A percentile compares a stretch with the other conserved stretches of the same genome.
Evolutionary conservation across 2,113 vertebrate species (phyloP).

Genomic region (Atherinomorus stipes): DNA sequence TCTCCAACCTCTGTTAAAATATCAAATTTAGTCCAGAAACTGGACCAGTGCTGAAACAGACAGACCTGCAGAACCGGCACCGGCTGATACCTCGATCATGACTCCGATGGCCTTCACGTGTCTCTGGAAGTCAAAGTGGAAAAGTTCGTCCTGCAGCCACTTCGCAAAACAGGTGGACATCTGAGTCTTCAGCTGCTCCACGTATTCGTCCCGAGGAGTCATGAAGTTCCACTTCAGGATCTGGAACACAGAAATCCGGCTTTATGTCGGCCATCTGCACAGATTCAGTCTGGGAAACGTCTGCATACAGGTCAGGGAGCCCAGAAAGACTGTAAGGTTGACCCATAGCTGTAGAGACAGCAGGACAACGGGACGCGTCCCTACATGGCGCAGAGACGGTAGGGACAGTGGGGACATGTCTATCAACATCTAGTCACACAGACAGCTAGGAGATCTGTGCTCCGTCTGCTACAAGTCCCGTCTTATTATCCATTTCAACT

Average conservation of each 20-base stretch:
- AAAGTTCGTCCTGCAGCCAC: conserved; percentile 97
- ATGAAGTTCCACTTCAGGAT: conserved; percentile 98
- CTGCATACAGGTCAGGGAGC: too few species aligned
- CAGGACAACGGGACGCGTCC: too few species aligned
- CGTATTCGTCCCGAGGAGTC: conserved; percentile 95
- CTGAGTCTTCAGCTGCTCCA: conserved; percentile 96
- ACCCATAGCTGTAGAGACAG: too few species aligned
- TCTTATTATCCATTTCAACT: too few species aligned
- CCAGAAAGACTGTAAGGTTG: too few species aligned
- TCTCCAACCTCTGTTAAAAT: conserved; percentile 89
- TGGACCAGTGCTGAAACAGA: not conserved
- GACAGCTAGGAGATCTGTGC: too few species aligned
- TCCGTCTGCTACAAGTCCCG: too few species aligned
- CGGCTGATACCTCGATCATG: conserved; percentile 91
- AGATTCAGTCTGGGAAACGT: too few species aligned
- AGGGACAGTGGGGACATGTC: too few species aligned
- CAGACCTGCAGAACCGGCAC: not conserved
- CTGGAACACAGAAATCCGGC: conserved; percentile 75
- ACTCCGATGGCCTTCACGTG: conserved; percentile 94
- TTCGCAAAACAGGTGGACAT: conserved; percentile 93
- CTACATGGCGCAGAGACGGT: too few species aligned
- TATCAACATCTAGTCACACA: too few species aligned
- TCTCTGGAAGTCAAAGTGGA: conserved; percentile 96
- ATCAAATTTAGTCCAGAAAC: not conserved
- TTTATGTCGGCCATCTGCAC: too few species aligned